Base-by-base conservation (phyloP, 2,113 vertebrate species). In the Antechinus stuartii region DNA sequence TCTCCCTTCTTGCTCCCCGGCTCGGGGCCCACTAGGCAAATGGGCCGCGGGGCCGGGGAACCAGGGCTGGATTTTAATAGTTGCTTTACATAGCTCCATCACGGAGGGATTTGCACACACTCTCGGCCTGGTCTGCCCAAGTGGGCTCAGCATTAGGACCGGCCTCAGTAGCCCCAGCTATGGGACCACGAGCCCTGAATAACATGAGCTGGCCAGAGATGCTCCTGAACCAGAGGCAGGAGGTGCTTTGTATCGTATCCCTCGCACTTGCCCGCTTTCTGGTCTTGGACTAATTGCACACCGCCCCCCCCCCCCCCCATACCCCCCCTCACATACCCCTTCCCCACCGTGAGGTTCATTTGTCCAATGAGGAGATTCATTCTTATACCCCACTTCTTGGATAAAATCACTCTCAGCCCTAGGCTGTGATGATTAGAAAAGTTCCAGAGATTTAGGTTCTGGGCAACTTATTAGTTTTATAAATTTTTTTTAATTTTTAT, bases 41-140 rank as follows among this genome's bases (percentile, higher is more conserved):
- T 96, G 0, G 0, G 0, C 49, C 42, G 35, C n/a, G 0, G 0
- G 2, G 1, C 0, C 7, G 54, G 0, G 0, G 49, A 2, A 49
- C 0, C 3, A 8, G n/a, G 3, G 47, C 10, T 52, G 3, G 47
- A 14, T 55, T 76, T 84, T 42, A 42, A 84, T 84, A 84, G n/a
- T 22, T 84, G 68, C n/a, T 84, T 84, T 84, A 84, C 68, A 84
- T 84, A 84, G 68, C n/a, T 16, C 68, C n/a, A 42, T 76, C n/a
- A 22, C 8, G 1, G n/a, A 84, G 19, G n/a, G 22, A 42, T 42
- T 84, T 84, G 68, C 68, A 84, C n/a, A 23, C 7, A 23, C 2
- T 84, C 19, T 84, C 7, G 8, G 19, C 68, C 68, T 35, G 42
- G 19, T 19, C 19, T 42, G 19, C n/a, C n/a, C 19, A 84, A 84